Conservation (phyloP, 2,113 vertebrate species). For the Boulengeromyrus knoepffleri region DNA sequence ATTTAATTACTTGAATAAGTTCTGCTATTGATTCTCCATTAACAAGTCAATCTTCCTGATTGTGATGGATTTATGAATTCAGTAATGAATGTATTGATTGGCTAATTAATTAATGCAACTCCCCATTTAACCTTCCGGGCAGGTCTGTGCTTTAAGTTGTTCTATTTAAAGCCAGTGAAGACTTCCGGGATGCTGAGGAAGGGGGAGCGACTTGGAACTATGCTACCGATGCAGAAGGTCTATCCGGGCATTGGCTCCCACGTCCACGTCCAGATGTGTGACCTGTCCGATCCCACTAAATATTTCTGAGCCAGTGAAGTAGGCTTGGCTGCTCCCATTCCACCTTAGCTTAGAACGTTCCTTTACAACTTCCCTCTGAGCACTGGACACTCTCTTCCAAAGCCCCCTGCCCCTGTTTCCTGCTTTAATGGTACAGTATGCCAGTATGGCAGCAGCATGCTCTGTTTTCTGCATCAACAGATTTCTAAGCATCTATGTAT, state of each 20-base stretch:
- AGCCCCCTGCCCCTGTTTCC: not conserved
- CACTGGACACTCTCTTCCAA: not conserved
- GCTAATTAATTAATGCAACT: not conserved
- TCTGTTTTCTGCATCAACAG: not conserved
- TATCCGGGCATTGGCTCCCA: slow-evolving; percentile 67
- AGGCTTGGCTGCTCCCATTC: not conserved
- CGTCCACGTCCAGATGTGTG: slow-evolving; percentile 66
- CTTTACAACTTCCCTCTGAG: not conserved
- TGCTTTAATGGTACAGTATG: not conserved
- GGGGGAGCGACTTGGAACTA: slow-evolving; percentile 57
- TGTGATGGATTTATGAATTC: not conserved
- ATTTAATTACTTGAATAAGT: not conserved
- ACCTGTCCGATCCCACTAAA: slow-evolving; percentile 55
- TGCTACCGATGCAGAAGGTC: slow-evolving; percentile 66
- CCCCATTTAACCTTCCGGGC: not conserved
- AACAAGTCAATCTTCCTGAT: not conserved
- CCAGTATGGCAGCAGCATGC: not conserved
- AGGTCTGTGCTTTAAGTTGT: slow-evolving; percentile 64
- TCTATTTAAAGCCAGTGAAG: slow-evolving; percentile 62
- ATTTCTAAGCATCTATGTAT: not conserved
- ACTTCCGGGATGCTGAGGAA: slow-evolving; percentile 55
- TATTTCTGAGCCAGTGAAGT: slow-evolving; percentile 44
- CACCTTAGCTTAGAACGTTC: not conserved
- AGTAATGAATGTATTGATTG: not conserved
- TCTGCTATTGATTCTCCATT: not conserved